Evolutionary conservation across 1,140 invertebrate species (phyloP).

Genomic region (Pteromalus puparum): DNA sequence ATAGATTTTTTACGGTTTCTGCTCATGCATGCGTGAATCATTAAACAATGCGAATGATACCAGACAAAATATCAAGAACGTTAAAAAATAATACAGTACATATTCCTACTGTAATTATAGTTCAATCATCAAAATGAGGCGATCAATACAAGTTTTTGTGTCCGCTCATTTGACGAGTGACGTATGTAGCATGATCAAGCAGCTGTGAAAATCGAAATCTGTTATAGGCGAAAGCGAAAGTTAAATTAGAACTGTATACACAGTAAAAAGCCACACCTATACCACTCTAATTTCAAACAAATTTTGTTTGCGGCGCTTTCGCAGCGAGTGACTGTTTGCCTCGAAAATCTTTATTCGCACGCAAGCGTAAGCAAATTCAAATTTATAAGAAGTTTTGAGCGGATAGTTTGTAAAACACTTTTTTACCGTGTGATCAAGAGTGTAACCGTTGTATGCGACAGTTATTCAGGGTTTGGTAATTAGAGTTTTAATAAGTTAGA

Average conservation of each 20-base stretch:
- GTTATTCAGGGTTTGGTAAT: conserved; percentile 39
- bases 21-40: neutral
- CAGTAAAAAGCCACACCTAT: conserved; percentile 32
- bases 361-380: neutral
- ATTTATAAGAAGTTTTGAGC: conserved; percentile 13
- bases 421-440: conserved; percentile 43
- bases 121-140: neutral
- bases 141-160: conserved; percentile 8
- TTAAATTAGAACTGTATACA: conserved; percentile 26
- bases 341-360: conserved; percentile 32
- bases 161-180: neutral
- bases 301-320: conserved; percentile 14
- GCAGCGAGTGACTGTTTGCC: conserved; percentile 7
- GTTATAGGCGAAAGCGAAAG: neutral
- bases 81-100: conserved; percentile 15
- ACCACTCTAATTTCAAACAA: conserved; percentile 27
- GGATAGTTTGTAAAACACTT: conserved; percentile 44
- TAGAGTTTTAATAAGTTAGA: conserved; percentile 50
- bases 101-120: conserved; percentile 33
- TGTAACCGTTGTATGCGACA: conserved; percentile 33
- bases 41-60: neutral
- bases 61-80: neutral
- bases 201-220: conserved; percentile 6
- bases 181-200: neutral
- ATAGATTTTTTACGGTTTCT: neutral